Conservation (phyloP, 2,113 vertebrate genomes). For the Gasterosteus aculeatus region DNA sequence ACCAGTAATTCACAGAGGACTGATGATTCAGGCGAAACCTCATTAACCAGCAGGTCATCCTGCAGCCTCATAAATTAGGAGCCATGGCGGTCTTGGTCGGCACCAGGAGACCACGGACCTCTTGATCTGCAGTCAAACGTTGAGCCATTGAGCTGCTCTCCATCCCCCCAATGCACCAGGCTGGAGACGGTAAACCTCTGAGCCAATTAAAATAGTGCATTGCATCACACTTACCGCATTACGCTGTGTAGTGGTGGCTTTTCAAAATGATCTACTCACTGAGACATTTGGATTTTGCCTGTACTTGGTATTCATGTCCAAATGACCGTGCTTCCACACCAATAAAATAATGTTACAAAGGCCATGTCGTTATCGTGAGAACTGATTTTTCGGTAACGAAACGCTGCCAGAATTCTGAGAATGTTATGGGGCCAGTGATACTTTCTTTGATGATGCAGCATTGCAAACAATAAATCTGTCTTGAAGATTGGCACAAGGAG, state of each 20-base stretch:
- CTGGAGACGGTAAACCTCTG: neutral
- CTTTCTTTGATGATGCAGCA: neutral
- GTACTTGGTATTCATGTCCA: neutral
- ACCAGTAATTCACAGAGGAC: slow-evolving; percentile 18
- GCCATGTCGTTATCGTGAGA: neutral
- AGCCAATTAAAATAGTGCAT: slow-evolving; percentile 2
- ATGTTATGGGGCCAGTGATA: neutral
- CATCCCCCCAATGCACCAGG: neutral
- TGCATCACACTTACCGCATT: neutral
- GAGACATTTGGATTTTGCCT: neutral
- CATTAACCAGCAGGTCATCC: slow-evolving; percentile 45
- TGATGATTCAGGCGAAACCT: slow-evolving; percentile 20
- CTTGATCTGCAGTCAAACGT: slow-evolving; percentile 84
- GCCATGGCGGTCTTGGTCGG: neutral
- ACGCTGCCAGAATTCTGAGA: neutral
- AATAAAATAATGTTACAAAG: neutral
- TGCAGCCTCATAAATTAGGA: slow-evolving; percentile 27
- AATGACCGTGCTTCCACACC: neutral
- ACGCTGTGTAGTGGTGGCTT: neutral
- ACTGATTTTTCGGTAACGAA: neutral
- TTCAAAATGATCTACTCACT: neutral
- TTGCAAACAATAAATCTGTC: neutral
- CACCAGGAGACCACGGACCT: slow-evolving; percentile 71
- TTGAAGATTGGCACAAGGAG: neutral
- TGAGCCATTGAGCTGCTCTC: slow-evolving; percentile 80